Base-by-base conservation (phyloP, 2,888 invertebrate species). In the Listrodromus nycthemerus region DNA sequence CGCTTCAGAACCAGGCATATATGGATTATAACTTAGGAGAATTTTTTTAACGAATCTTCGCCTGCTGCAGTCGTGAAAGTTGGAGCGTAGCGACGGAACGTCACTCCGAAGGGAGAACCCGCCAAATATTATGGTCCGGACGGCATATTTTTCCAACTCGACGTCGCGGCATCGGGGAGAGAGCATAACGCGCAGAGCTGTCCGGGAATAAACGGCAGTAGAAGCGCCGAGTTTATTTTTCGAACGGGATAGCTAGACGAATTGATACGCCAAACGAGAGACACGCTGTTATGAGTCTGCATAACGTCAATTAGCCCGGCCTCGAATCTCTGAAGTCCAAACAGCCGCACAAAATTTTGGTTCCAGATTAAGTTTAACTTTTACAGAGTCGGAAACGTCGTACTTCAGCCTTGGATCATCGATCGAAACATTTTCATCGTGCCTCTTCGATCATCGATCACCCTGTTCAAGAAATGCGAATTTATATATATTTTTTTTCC, bases 271-370 rank as follows among this genome's bases (percentile, higher is more conserved):
- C 89, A 86, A 88, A 85, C 85, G 88, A 83, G 87, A 84, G 87
- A 88, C 88, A 87, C 87, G 88, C 87, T 89, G 87, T 89, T 89
- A 88, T 86, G 89, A 87, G 83, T 91, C 91, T 91, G 91, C 86
- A 88, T 90, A 90, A 89, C 87, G 89, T 91, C 91, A 91, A 91
- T 91, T 90, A 90, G 86, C 85, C 86, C 83, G 88, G 30, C 10
- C 58, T 77, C 41, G 58, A 58, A 61, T 50, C 83, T 85, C 77
- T 70, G 85, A 83, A 88, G 89, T 86, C 86, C 88, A 90, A 91
- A 90, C 88, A 89, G 87, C 41, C 88, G 86, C 84, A 13, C 27
- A 30, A 61, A 41, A 74, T 69, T 80, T 41, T 41, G 55, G 45
- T 6, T 79, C 50, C 65, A 74, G 55, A 52, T 65, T 70, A 19